phyloP scores from a whole-genome alignment of 2,888 invertebrate genomes.

The Dysmachus trigonus region DNA sequence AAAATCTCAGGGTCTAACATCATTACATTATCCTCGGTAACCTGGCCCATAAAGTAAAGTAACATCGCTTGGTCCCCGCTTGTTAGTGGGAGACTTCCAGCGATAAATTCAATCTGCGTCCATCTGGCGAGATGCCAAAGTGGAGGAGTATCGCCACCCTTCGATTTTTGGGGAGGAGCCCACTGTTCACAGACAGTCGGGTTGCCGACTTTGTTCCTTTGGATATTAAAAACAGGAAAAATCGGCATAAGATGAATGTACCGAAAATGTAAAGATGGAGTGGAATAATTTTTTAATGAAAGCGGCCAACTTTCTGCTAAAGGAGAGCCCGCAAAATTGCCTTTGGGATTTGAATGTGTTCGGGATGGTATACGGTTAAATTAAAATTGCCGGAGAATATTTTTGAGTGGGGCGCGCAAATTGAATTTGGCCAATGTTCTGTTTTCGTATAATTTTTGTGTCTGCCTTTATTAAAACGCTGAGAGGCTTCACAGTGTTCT shows the following conservation, averaged over 20 bases:
- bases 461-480: background rate
- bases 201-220: background rate
- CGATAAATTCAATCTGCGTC: slow-evolving; percentile 37
- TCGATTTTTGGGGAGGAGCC: background rate
- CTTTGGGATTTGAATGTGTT: background rate
- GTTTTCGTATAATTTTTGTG: background rate
- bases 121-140: slow-evolving; percentile 25
- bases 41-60: background rate
- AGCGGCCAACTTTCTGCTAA: background rate
- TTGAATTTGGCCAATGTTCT: slow-evolving; percentile 3
- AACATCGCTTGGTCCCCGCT: background rate
- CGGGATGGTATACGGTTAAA: background rate
- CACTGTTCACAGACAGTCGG: background rate
- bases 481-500: background rate
- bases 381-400: background rate
- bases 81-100: background rate
- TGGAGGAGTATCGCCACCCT: background rate
- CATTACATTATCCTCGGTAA: slow-evolving; percentile 1
- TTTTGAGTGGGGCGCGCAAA: background rate
- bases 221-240: slow-evolving; percentile 15
- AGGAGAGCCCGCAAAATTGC: background rate
- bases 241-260: slow-evolving; percentile 19
- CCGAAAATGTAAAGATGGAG: slow-evolving; percentile 24
- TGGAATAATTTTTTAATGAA: slow-evolving; percentile 32
- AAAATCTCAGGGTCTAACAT: background rate